Evolutionary conservation across 2,797 vertebrate genomes (phyloP).

Genomic region (Anolis apletophallus): DNA sequence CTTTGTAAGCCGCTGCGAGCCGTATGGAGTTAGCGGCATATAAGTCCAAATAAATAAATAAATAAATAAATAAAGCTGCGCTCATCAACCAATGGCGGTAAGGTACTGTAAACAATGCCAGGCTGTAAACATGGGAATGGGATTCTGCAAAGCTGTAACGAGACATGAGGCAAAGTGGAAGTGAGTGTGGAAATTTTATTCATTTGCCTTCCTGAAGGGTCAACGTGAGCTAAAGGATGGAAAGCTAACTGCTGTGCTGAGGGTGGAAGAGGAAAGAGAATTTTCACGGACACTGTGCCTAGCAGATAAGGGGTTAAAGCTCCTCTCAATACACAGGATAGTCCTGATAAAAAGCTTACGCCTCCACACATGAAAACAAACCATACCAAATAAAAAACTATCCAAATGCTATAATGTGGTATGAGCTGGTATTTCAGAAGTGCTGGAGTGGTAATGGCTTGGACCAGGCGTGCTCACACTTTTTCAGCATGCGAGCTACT

Average conservation of each 20-base stretch:
- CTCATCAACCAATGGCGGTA: no score
- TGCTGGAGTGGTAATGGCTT: not conserved
- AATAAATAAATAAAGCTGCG: no score
- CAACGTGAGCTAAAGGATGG: not conserved
- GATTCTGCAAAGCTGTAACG: no score
- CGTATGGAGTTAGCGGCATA: no score
- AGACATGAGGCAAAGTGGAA: no score
- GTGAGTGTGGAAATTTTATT: no score
- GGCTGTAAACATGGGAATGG: no score
- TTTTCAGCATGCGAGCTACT: no score
- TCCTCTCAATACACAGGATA: not conserved
- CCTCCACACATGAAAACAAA: not conserved
- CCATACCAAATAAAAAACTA: not conserved
- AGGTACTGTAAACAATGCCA: no score
- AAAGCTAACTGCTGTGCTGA: not conserved
- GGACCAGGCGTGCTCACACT: no score
- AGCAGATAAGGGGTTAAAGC: not conserved
- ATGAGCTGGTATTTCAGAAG: not conserved
- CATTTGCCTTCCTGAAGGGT: not conserved
- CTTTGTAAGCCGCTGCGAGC: no score
- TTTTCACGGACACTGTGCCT: not conserved
- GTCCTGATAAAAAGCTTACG: not conserved
- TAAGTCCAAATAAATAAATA: no score
- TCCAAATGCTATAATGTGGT: not conserved
- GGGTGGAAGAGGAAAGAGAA: not conserved